Evolutionary conservation across 2,888 invertebrate genomes (phyloP), one percentile per base, ranked within the genome.

Genomic region (Diarsia dahlii): DNA sequence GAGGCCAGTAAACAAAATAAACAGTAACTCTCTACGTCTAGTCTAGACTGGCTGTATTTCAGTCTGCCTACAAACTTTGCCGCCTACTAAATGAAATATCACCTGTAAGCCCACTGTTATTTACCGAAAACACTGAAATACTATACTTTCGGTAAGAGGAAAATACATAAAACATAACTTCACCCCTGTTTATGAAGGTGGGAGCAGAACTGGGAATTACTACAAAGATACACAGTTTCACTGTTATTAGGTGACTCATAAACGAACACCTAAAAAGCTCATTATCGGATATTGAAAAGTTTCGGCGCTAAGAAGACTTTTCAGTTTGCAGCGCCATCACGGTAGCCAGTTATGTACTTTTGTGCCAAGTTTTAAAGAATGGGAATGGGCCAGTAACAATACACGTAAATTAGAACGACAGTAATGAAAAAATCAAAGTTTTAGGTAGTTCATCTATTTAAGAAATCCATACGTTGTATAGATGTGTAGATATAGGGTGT

Each of bases 11-110:
- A 71, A 73, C 72, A 72, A 73, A 34, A 50, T 63, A 23, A 67
- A 52, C 63, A 67, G 9, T 62, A 72, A 52, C 71, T 78, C 54
- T 45, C 1, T 20, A 0, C 45, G 75, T 76, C 75, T 80, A 80
- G 73, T 76, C 75, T 80, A 80, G 73, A 71, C 76, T 20, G 39
- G 48, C 50, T 60, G 23, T 76, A 74, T 84, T 68, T 72, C 28
- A 80, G 45, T 54, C 34, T 54, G 39, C 39, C 50, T 34, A 48
- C 52, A 70, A 83, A 79, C 67, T 81, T 28, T 39, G 48, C 39
- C 48, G 46, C 62, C 73, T 63, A 77, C 64, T 68, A 74, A 39
- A 80, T 80, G 73, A 84, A 84, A 84, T 65, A 76, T 84, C 23
- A 80, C 69, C 58, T 70, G n/a, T n/a, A 28, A 45, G 20, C 8